These are phyloP conservation scores for Phlogophora meticulosa DNA, from an alignment of 2,888 invertebrate genomes.

Conservation along the genomic window DNA sequence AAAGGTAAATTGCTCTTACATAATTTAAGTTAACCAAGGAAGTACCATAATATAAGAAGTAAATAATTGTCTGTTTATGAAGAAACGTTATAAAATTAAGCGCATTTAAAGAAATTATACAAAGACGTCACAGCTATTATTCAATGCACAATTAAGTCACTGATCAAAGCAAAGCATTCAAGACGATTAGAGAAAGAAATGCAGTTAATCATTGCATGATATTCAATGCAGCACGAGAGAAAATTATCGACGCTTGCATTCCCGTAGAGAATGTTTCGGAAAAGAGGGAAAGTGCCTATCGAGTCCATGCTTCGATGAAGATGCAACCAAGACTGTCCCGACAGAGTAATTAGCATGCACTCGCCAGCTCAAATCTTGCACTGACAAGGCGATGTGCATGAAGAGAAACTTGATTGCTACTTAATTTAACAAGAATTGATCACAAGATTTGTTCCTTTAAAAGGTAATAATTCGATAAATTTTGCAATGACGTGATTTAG, in stretches of 20 bases:
- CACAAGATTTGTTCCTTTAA: constrained; percentile 13
- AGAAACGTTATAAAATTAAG: constrained; percentile 20
- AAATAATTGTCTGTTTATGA: not conserved
- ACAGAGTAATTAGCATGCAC: constrained; percentile 55
- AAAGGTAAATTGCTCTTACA: constrained; percentile 13
- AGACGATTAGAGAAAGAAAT: constrained; percentile 48
- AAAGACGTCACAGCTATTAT: constrained; percentile 52
- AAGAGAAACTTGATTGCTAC: constrained; percentile 64
- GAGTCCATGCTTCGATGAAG: constrained; percentile 73
- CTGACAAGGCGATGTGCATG: constrained; percentile 47
- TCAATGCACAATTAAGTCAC: constrained; percentile 54
- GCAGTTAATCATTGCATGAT: constrained; percentile 61
- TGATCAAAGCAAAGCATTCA: constrained; percentile 48
- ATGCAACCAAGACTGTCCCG: constrained; percentile 57
- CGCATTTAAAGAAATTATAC: constrained; percentile 9
- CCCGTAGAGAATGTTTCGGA: constrained; percentile 74
- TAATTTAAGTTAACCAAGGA: constrained; percentile 5
- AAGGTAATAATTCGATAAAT: constrained; percentile 41
- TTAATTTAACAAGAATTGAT: constrained; percentile 43
- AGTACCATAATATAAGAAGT: not conserved
- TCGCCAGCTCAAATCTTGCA: constrained; percentile 50
- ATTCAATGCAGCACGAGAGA: constrained; percentile 62
- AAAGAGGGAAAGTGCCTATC: constrained; percentile 83
- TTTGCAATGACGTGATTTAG: constrained; percentile 46
- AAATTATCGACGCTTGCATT: constrained; percentile 70